Evolutionary conservation across 2,113 vertebrate species (phyloP).

Genomic region (Poeciliopsis occidentalis): DNA sequence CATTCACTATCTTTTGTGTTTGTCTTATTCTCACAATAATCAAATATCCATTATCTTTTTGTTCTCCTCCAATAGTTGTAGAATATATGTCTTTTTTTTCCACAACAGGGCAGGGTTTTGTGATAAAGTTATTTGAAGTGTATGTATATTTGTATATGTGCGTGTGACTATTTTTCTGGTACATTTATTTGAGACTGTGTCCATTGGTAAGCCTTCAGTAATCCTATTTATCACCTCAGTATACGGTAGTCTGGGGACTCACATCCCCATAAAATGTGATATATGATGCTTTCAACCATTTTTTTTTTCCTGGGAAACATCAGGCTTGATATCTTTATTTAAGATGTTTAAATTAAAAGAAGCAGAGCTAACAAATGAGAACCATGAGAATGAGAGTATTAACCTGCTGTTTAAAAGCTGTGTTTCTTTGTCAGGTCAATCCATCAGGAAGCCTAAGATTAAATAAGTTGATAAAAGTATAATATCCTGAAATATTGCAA

Average conservation of each 20-base stretch:
- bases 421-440: neutral
- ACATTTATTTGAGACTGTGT: slow-evolving; percentile 10
- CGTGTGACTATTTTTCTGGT: slow-evolving; percentile 1
- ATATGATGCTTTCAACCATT: slow-evolving; percentile 6
- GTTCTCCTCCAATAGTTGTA: slow-evolving; percentile 8
- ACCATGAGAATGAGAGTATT: neutral
- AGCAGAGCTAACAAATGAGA: neutral
- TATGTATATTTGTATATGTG: slow-evolving; percentile 1
- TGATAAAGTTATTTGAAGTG: slow-evolving; percentile 19
- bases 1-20: slow-evolving; percentile 35
- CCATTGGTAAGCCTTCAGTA: slow-evolving; percentile 3
- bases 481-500: neutral
- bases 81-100: neutral
- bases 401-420: too few relatives aligned
- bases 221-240: slow-evolving; percentile 8
- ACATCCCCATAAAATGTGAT: neutral
- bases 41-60: slow-evolving; percentile 36
- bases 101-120: slow-evolving; percentile 25
- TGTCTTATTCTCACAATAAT: slow-evolving; percentile 65
- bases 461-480: neutral
- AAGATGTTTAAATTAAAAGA: neutral
- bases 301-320: slow-evolving; percentile 4
- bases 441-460: neutral
- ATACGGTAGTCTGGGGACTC: neutral
- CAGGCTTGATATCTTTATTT: neutral